Conservation (phyloP, 1,140 invertebrate species). For the Varroa destructor region DNA sequence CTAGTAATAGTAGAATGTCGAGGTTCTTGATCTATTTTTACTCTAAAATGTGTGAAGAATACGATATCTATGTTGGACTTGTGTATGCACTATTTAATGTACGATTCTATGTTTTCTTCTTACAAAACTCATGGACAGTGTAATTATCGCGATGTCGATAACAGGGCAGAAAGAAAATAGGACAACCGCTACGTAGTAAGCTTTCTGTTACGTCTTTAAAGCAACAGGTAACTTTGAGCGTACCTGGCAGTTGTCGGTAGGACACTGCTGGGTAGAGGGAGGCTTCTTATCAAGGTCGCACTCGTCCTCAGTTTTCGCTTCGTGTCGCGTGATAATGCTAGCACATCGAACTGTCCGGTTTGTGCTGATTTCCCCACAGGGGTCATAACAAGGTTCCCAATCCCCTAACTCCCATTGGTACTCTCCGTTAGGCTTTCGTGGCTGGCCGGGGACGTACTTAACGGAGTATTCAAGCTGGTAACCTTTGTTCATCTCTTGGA, state of each 20-base stretch:
- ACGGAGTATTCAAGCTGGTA: slow-evolving; percentile 82
- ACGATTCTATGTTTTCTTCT: no score
- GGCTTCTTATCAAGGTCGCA: slow-evolving; percentile 2
- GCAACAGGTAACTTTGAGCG: no score
- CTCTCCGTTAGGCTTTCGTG: slow-evolving; percentile 45
- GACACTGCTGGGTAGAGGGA: background rate
- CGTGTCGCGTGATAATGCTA: slow-evolving; percentile 18
- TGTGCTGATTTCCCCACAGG: slow-evolving; percentile 67
- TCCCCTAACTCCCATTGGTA: slow-evolving; percentile 66
- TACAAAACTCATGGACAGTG: no score
- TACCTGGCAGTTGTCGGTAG: slow-evolving; percentile 5
- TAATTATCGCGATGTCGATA: no score
- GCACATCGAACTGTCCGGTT: slow-evolving; percentile 2
- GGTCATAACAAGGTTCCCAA: slow-evolving; percentile 61
- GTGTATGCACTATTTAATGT: no score
- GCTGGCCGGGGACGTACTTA: slow-evolving; percentile 54
- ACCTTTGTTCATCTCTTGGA: slow-evolving; percentile 70
- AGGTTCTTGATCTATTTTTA: no score
- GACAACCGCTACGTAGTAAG: no score
- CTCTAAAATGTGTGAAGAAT: no score
- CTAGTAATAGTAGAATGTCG: no score
- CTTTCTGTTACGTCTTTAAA: no score
- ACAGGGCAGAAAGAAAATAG: no score
- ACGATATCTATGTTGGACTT: no score
- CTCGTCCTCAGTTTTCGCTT: background rate